Conservation (phyloP, 2,113 vertebrate species). For the Andinoacara biseriatus region DNA sequence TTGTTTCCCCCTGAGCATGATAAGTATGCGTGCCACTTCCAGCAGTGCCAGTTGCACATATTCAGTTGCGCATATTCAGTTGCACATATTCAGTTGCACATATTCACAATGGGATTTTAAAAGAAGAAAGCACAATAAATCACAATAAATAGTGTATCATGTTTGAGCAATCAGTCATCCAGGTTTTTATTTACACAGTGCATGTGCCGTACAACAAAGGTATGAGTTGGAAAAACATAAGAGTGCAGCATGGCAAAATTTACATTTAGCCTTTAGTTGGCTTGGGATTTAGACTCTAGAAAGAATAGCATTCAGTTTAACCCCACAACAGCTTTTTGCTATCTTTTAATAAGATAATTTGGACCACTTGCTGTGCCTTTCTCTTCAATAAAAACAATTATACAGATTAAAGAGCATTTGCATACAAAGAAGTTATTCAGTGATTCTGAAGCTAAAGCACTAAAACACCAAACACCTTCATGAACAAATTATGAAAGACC, state of each 20-base stretch:
- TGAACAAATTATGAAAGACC: not conserved
- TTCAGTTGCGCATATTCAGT: not conserved
- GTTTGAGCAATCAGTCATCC: conserved; percentile 1
- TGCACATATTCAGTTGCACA: not conserved
- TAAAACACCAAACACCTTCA: not conserved
- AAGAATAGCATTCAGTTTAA: conserved; percentile 6
- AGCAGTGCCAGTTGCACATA: not conserved
- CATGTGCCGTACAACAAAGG: not conserved
- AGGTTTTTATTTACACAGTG: not conserved
- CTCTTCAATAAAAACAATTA: not conserved
- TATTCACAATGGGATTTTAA: not conserved
- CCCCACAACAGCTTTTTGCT: conserved; percentile 19
- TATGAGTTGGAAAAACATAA: not conserved
- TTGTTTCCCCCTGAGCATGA: not conserved
- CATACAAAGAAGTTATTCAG: not conserved
- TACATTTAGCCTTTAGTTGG: not conserved
- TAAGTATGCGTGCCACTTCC: conserved; percentile 1
- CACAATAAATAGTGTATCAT: not conserved
- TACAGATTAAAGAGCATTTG: not conserved
- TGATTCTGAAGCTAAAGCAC: not conserved
- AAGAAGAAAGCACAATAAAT: conserved; percentile 6
- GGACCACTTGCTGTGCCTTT: conserved; percentile 4
- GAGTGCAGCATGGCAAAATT: not conserved
- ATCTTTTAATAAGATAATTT: conserved; percentile 26
- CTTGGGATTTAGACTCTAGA: conserved; percentile 13